These are phyloP conservation scores for Channallabes apus DNA, from an alignment of 2,797 vertebrate genomes.

Conservation along the genomic window DNA sequence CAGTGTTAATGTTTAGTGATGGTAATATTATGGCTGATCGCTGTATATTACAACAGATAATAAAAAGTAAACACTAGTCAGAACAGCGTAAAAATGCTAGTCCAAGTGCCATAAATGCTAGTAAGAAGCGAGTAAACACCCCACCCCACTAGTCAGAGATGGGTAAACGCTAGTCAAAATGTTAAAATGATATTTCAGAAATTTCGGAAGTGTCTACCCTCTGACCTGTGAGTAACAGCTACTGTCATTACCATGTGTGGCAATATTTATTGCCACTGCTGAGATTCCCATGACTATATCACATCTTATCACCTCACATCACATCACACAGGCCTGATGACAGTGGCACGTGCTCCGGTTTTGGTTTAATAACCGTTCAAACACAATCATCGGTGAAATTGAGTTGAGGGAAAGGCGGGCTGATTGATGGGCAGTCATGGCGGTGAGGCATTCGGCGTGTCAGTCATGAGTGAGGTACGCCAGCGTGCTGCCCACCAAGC, in stretches of 20 bases:
- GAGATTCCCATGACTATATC: constrained; percentile 30
- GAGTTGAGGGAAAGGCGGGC: constrained; percentile 27
- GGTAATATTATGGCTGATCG: too few relatives aligned
- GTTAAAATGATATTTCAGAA: too few relatives aligned
- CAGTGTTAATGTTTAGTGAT: too few relatives aligned
- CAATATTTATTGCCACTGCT: constrained; percentile 21
- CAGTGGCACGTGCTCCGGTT: constrained; percentile 37
- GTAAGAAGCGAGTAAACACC: too few relatives aligned
- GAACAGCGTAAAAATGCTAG: too few relatives aligned
- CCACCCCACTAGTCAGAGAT: too few relatives aligned
- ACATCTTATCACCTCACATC: neutral
- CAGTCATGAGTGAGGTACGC: constrained; percentile 46
- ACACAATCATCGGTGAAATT: constrained; percentile 38
- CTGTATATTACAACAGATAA: too few relatives aligned
- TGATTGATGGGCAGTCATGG: constrained; percentile 50
- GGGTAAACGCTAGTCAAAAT: too few relatives aligned
- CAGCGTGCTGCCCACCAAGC: constrained; percentile 48
- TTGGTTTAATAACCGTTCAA: constrained; percentile 45
- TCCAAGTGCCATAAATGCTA: too few relatives aligned
- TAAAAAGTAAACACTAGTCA: too few relatives aligned
- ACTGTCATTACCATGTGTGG: constrained; percentile 38
- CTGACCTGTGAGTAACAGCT: neutral
- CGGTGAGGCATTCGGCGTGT: constrained; percentile 37
- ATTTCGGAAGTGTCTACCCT: neutral
- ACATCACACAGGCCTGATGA: constrained; percentile 23